Evolutionary conservation across 2,888 invertebrate species (phyloP), one percentile per base, ranked within the genome.

Genomic region (Hermodice carunculata): DNA sequence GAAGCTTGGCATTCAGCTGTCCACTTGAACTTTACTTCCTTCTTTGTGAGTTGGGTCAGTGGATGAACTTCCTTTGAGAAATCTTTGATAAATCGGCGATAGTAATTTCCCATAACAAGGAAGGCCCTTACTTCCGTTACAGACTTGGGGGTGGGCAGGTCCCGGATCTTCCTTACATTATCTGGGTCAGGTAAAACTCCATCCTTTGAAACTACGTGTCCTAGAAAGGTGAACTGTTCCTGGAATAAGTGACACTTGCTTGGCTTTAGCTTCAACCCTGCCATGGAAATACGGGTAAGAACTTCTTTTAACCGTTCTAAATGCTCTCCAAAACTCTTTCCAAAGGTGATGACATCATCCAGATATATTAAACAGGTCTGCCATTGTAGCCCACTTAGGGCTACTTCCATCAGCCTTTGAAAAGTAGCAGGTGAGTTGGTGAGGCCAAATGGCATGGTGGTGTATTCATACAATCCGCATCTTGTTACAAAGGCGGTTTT

Each of bases 201-300:
- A 5, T 51, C 26, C 19, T 31, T 37, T 11, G 52, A 49, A 3
- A 60, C 28, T n/a, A 26, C 29, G 42, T 51, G 49, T 3, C 52
- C 60, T 28, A 60, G 24, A 22, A 37, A 52, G 6, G 19, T 32
- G 3, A 60, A 51, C 26, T 44, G 40, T 24, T 53, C 24, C 22
- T 60, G 31, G 29, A 52, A 52, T 3, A 60, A n/a, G 37, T 52
- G 24, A 19, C 51, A 60, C 26, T 60, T 60, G n/a, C 8, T 37
- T 3, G 52, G 60, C 32, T 60, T 44, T 5, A 60, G 19, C 44
- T 49, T 60, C 37, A 60, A 28, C 22, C 37, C 37, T n/a, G 19
- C 6, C 19, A 28, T 17, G 4, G 31, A 22, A 3, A 60, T 22
- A 22, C 40, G 31, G 17, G 28, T 14, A 17, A 60, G 34, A 2